Percentiles rank a stretch among this genome's conserved stretches.
Evolutionary conservation across 2,888 invertebrate species (phyloP).

Genomic region (Hemaris fuciformis): DNA sequence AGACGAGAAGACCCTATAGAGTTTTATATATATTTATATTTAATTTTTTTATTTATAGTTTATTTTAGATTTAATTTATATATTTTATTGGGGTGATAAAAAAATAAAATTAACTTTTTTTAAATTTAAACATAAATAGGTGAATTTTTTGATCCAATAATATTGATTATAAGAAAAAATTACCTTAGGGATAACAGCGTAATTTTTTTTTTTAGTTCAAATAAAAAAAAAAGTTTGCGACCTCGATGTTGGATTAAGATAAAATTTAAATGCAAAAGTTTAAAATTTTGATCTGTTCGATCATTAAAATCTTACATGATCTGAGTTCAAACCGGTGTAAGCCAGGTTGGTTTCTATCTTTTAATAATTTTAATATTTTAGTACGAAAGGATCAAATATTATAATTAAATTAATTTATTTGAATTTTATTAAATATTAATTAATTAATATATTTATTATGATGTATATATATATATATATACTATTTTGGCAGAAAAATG

Average conservation of each 20-base stretch:
- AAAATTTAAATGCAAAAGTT: slow-evolving; percentile 85
- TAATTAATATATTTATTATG: too few relatives aligned
- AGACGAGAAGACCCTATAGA: slow-evolving; percentile 92
- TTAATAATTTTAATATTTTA: slow-evolving; percentile 82
- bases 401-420: slow-evolving; percentile 70
- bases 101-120: slow-evolving; percentile 83
- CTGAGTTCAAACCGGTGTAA: slow-evolving; percentile 93
- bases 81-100: slow-evolving; percentile 85
- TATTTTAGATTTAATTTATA: slow-evolving; percentile 41
- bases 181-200: slow-evolving; percentile 94
- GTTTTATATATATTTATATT: slow-evolving; percentile 76
- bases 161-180: slow-evolving; percentile 85
- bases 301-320: slow-evolving; percentile 92
- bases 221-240: slow-evolving; percentile 89
- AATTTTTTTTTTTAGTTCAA: slow-evolving; percentile 88
- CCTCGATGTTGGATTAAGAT: slow-evolving; percentile 95
- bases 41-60: slow-evolving; percentile 48
- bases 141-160: slow-evolving; percentile 80
- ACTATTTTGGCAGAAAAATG: slow-evolving; percentile 86
- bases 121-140: slow-evolving; percentile 50
- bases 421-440: slow-evolving; percentile 49
- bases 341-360: slow-evolving; percentile 94
- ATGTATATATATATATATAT: too few relatives aligned
- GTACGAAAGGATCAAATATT: slow-evolving; percentile 90
- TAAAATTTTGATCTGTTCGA: slow-evolving; percentile 89